Evolutionary conservation across 2,888 invertebrate genomes (phyloP).

Genomic region (Eucera pruinosa): DNA sequence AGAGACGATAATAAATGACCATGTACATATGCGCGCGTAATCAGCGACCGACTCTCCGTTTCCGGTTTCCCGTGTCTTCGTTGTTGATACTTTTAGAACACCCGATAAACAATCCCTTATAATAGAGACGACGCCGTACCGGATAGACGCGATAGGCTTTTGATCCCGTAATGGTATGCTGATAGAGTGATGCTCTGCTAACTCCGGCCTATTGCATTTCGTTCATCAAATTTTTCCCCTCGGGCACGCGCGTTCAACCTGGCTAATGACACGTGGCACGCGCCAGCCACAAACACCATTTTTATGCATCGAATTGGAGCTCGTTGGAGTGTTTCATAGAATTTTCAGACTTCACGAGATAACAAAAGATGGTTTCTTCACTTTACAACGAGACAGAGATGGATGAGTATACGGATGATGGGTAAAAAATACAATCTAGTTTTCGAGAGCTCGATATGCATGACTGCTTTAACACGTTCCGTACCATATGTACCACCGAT

Average conservation of each 20-base stretch:
- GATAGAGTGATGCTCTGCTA: slow-evolving; percentile 77
- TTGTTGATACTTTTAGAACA: slow-evolving; percentile 67
- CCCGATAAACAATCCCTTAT: slow-evolving; percentile 66
- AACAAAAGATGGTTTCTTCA: too few species aligned
- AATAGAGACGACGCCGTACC: slow-evolving; percentile 60
- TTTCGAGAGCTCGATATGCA: too few species aligned
- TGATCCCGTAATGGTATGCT: slow-evolving; percentile 76
- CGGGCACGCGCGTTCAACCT: slow-evolving; percentile 36
- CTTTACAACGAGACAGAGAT: too few species aligned
- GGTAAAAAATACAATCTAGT: too few species aligned
- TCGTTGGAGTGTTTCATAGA: background rate
- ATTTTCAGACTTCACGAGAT: background rate
- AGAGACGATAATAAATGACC: slow-evolving; percentile 52
- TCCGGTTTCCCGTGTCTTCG: slow-evolving; percentile 58
- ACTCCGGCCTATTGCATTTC: slow-evolving; percentile 65
- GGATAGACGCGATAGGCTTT: slow-evolving; percentile 60
- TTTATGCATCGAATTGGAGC: too few species aligned
- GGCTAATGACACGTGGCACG: slow-evolving; percentile 51
- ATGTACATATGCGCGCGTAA: slow-evolving; percentile 29
- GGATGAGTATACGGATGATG: too few species aligned
- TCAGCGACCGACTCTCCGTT: slow-evolving; percentile 22
- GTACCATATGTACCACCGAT: too few species aligned
- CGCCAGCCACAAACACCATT: slow-evolving; percentile 8
- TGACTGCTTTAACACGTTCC: too few species aligned
- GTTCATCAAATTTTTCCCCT: slow-evolving; percentile 59